Base-by-base conservation (phyloP, 64 coral and sea anemone species). In the Stylophora pistillata region DNA sequence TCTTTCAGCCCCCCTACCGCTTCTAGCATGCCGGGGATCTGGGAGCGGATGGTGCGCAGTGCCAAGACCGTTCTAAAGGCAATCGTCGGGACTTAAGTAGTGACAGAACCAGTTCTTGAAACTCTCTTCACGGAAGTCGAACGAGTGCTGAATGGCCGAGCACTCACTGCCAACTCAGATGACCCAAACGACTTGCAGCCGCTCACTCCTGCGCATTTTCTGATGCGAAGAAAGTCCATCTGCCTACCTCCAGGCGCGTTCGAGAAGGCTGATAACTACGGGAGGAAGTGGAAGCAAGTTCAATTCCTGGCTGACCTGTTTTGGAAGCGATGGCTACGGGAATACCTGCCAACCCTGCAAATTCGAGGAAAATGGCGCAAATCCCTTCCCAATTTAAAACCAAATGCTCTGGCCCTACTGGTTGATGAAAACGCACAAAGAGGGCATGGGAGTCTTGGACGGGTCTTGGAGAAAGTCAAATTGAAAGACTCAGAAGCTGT, bases 381-480 rank as follows among this genome's bases (percentile, higher is more conserved):
- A 18, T 78, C 53, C 11, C 70, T 81, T 26, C 91, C 63, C 30
- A 93, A 88, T n/a, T n/a, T n/a, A n/a, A n/a, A n/a, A n/a, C n/a
- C n/a, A n/a, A n/a, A n/a, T n/a, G n/a, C n/a, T n/a, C 30, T 91
- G 31, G 78, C 84, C 30, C 77, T 91, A 10, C 68, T 91, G 21
- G 53, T 91, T 53, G 57, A 91, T 72, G 71, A 84, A 20, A 84
- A 52, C 77, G 17, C 27, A 14, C 91, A 77, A 13, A 73, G 85
- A 55, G 86, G 78, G 5, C 71, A 18, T 62, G 86, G 90, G 90
- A 92, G 77, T 56, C 72, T 78, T 18, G 90, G 81, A 21, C 58
- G 90, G 61, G 73, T 93, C 14, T 11, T 93, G 17, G 85, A 93
- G 65, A 91, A 85, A 55, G 89, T 91, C 27, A 91, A 84, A 71